These are phyloP conservation scores for Nasonia giraulti DNA, from an alignment of 1,140 invertebrate species.

Conservation along the genomic window DNA sequence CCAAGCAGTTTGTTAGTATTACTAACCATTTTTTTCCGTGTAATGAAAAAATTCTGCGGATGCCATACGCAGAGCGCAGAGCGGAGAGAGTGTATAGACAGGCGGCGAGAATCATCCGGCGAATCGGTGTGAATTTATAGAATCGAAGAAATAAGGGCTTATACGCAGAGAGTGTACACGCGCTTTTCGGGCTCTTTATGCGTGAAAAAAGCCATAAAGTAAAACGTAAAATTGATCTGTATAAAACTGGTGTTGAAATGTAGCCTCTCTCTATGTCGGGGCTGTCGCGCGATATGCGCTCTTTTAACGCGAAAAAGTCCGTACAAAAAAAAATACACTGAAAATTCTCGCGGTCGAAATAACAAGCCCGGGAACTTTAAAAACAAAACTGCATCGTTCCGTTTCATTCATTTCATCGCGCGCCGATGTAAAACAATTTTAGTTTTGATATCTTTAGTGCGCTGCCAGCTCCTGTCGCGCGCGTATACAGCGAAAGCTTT, in stretches of 20 bases:
- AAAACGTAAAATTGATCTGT: constrained; percentile 23
- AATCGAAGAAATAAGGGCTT: too few species aligned
- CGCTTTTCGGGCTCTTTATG: too few species aligned
- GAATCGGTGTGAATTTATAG: not conserved
- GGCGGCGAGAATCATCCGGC: too few species aligned
- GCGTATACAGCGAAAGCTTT: not conserved
- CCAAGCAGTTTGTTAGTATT: too few species aligned
- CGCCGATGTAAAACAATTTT: constrained; percentile 13
- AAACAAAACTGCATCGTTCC: constrained; percentile 7
- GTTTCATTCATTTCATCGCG: constrained; percentile 22
- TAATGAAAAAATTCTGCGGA: not conserved
- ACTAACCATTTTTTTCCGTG: too few species aligned
- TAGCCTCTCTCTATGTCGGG: not conserved
- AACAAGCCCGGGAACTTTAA: constrained; percentile 16
- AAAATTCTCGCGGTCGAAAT: not conserved
- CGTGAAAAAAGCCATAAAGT: constrained; percentile 9
- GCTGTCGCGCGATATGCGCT: not conserved
- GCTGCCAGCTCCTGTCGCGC: not conserved
- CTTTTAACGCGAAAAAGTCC: not conserved
- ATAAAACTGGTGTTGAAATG: constrained; percentile 34
- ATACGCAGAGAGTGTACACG: too few species aligned
- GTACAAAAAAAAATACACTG: constrained; percentile 18
- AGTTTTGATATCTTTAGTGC: constrained; percentile 23
- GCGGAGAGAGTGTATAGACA: too few species aligned
- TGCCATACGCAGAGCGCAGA: not conserved